Conservation (phyloP, 2,888 invertebrate genomes). For the Creontiades dilutus region DNA sequence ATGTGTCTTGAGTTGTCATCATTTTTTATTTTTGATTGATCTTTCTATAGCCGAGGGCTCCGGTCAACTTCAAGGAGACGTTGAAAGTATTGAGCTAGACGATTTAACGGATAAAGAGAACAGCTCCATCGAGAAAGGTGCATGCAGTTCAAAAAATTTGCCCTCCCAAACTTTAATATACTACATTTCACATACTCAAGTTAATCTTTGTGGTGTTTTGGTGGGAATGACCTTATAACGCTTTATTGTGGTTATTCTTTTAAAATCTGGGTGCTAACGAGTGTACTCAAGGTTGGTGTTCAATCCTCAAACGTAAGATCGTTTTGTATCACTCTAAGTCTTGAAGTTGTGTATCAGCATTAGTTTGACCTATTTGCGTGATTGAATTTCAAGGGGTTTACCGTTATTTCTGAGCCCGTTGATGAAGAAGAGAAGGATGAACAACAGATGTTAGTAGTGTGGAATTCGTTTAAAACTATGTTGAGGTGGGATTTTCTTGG, state of each 20-base stretch:
- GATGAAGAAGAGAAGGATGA: too few species aligned
- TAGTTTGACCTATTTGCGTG: too few species aligned
- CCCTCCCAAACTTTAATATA: background rate
- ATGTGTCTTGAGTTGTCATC: slow-evolving; percentile 7
- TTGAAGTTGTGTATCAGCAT: too few species aligned
- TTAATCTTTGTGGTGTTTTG: slow-evolving; percentile 2
- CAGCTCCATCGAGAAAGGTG: slow-evolving; percentile 64
- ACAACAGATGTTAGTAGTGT: too few species aligned
- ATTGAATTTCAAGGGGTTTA: too few species aligned
- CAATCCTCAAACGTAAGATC: background rate
- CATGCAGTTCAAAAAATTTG: slow-evolving; percentile 43
- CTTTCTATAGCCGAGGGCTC: slow-evolving; percentile 65
- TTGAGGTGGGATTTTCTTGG: too few species aligned
- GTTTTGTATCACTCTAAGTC: too few species aligned
- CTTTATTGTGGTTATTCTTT: too few species aligned
- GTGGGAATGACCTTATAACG: background rate
- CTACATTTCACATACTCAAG: slow-evolving; percentile 18
- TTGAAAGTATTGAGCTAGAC: slow-evolving; percentile 68
- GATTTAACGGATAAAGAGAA: slow-evolving; percentile 68
- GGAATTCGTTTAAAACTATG: too few species aligned
- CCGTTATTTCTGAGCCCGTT: too few species aligned
- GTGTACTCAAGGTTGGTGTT: slow-evolving; percentile 15
- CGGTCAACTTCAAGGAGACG: slow-evolving; percentile 51
- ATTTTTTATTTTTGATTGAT: slow-evolving; percentile 44
- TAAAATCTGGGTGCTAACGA: background rate